A percentile compares a stretch with the other conserved stretches of the same genome.
phyloP scores from a whole-genome alignment of 2,888 invertebrate species.

The Agrilus biguttatus region DNA sequence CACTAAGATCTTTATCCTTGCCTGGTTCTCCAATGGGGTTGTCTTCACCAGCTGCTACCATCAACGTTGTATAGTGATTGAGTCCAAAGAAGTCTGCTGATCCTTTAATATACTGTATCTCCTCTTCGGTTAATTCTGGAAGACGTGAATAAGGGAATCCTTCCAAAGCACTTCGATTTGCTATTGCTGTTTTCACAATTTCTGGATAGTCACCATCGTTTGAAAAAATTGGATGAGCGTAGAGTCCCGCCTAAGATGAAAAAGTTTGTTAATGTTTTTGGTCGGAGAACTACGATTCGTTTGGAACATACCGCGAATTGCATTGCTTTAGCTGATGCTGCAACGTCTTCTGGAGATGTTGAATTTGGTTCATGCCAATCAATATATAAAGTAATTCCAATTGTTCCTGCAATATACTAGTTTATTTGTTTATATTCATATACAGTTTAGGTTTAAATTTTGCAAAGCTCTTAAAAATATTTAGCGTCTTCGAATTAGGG shows the following conservation, averaged over 20 bases:
- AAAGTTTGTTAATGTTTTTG: no score
- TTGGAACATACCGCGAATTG: conserved; percentile 7
- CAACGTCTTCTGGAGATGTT: conserved; percentile 1
- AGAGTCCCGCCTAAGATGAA: background rate
- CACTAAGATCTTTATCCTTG: conserved; percentile 4
- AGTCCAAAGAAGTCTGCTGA: conserved; percentile 60
- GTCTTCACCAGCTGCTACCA: conserved; percentile 19
- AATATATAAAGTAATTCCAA: no score
- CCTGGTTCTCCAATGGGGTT: conserved; percentile 2
- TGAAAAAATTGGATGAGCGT: conserved; percentile 34
- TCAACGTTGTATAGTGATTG: conserved; percentile 54
- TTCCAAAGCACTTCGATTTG: conserved; percentile 40
- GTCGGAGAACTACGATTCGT: no score
- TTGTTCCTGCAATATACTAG: no score
- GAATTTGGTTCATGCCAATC: conserved; percentile 4
- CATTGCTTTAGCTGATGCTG: conserved; percentile 4
- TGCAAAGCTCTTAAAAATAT: no score
- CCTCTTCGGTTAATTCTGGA: conserved; percentile 43
- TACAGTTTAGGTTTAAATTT: no score
- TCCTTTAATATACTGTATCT: conserved; percentile 42
- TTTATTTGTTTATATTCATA: no score
- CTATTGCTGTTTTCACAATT: conserved; percentile 44
- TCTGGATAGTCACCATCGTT: conserved; percentile 50
- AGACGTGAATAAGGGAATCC: conserved; percentile 45
- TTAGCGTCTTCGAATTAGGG: no score